Conservation (phyloP, 2,113 vertebrate genomes). For the Trematomus loennbergii region DNA sequence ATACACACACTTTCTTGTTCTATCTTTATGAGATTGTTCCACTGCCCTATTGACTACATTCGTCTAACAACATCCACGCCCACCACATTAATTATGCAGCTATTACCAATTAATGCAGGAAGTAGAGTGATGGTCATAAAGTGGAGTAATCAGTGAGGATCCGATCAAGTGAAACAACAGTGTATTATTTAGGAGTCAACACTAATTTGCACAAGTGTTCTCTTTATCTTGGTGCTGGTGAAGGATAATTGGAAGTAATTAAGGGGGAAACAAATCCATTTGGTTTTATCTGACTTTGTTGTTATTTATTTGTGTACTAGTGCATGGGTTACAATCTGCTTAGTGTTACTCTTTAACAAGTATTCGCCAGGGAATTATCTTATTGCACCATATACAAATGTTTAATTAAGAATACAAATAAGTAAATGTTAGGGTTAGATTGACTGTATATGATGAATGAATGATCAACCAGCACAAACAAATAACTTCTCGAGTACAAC, state of each 20-base stretch:
- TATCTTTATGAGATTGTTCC: background rate
- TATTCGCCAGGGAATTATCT: background rate
- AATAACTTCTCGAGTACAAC: no score
- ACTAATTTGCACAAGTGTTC: slow-evolving; percentile 19
- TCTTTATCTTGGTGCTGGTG: slow-evolving; percentile 8
- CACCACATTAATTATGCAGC: background rate
- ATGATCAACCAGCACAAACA: no score
- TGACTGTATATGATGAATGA: background rate
- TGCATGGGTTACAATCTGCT: background rate
- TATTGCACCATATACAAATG: background rate
- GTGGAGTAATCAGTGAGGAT: background rate
- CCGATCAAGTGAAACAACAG: slow-evolving; percentile 27
- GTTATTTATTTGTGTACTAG: no score
- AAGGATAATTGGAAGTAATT: background rate
- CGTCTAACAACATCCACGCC: background rate
- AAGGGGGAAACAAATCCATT: no score
- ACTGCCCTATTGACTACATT: background rate
- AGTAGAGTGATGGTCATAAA: slow-evolving; percentile 5
- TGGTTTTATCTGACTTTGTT: no score
- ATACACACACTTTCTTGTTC: background rate
- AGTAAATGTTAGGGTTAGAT: background rate
- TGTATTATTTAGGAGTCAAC: background rate
- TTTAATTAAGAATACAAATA: background rate
- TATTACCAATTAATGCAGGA: slow-evolving; percentile 16
- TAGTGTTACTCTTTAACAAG: background rate